Conservation (phyloP, 2,888 invertebrate species). For the Oscheius myriophilus region DNA sequence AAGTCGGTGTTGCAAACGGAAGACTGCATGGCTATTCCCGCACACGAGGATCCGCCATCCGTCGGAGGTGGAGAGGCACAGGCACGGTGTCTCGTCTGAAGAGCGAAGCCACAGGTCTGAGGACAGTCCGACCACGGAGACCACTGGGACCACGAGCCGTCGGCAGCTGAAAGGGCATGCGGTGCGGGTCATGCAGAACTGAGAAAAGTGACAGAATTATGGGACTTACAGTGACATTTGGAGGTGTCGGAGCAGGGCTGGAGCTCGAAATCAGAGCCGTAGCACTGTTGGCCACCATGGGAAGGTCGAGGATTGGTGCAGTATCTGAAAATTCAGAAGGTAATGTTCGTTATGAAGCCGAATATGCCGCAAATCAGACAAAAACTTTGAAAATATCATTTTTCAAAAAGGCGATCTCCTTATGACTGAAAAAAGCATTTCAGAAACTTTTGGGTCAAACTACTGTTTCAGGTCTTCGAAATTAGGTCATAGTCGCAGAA, state of each 20-base stretch:
- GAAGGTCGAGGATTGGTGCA: slow-evolving; percentile 66
- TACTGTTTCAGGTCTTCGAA: no score
- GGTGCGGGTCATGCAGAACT: slow-evolving; percentile 9
- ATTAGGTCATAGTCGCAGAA: no score
- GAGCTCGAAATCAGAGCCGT: slow-evolving; percentile 69
- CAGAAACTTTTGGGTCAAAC: no score
- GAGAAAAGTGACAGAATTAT: background rate
- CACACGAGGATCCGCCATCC: slow-evolving; percentile 54
- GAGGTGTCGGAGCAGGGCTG: slow-evolving; percentile 59
- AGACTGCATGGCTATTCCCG: slow-evolving; percentile 62
- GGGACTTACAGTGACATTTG: slow-evolving; percentile 44
- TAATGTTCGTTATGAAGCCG: no score
- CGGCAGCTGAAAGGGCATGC: slow-evolving; percentile 46
- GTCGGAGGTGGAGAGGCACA: slow-evolving; percentile 55
- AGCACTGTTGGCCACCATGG: slow-evolving; percentile 65
- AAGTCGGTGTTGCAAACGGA: slow-evolving; percentile 52
- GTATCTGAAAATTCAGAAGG: slow-evolving; percentile 57
- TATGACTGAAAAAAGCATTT: no score
- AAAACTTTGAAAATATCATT: no score
- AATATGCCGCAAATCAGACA: no score
- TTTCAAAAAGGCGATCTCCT: no score
- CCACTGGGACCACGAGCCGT: slow-evolving; percentile 66
- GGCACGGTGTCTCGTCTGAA: slow-evolving; percentile 56
- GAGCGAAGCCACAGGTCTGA: slow-evolving; percentile 61
- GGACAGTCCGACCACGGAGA: slow-evolving; percentile 66